phyloP scores from a whole-genome alignment of 2,797 vertebrate species.

The Danio kyathit region DNA sequence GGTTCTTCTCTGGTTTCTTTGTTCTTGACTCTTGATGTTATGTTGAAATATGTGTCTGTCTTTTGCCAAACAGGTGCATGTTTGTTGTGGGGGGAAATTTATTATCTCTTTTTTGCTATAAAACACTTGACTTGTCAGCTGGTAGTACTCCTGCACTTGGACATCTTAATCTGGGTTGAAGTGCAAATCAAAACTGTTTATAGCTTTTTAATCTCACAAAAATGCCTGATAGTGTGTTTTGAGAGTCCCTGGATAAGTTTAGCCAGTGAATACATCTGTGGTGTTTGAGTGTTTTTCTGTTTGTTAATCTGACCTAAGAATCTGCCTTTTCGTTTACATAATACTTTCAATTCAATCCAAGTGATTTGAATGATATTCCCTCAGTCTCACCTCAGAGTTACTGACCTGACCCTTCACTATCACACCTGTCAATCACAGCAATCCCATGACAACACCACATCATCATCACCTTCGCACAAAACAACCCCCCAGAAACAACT shows the following conservation, averaged over 20 bases:
- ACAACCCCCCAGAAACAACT: too few relatives aligned
- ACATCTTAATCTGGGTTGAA: constrained; percentile 24
- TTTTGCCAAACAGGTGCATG: constrained; percentile 5
- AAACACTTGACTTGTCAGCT: background rate
- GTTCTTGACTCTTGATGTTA: background rate
- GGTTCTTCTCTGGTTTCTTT: too few relatives aligned
- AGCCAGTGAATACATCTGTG: constrained; percentile 15
- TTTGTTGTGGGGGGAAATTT: background rate
- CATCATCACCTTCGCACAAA: background rate
- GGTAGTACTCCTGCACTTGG: constrained; percentile 3
- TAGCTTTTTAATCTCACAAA: constrained; percentile 1
- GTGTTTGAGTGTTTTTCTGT: constrained; percentile 51
- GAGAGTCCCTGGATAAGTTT: constrained; percentile 15
- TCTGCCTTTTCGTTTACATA: constrained; percentile 17
- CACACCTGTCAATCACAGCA: constrained; percentile 58
- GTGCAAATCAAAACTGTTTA: constrained; percentile 35
- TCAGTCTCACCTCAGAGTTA: constrained; percentile 38
- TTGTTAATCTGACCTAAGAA: constrained; percentile 29
- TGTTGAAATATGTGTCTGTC: background rate
- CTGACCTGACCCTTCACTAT: constrained; percentile 43
- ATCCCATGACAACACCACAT: constrained; percentile 23
- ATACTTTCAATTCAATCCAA: constrained; percentile 41
- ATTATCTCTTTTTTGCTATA: background rate
- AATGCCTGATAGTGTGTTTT: background rate
- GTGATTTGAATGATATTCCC: constrained; percentile 55